phyloP scores from a whole-genome alignment of 2,113 vertebrate species.

The Colossoma macropomum region DNA sequence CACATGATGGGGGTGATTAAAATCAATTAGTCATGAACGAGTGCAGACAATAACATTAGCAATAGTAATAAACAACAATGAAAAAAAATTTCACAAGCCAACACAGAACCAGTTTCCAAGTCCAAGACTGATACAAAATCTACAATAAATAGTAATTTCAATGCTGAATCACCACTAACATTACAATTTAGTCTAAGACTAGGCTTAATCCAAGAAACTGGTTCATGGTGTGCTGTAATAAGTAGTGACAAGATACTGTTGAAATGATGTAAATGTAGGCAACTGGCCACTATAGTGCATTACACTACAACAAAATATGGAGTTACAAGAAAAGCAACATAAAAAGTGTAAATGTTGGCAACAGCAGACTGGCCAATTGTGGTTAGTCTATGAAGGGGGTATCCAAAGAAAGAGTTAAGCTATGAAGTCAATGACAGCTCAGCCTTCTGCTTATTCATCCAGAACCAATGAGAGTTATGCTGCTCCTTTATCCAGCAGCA shows the following conservation, averaged over 20 bases:
- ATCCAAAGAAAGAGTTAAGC: conserved; percentile 41
- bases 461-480: conserved; percentile 59
- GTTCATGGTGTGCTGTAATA: not conserved
- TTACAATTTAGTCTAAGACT: not conserved
- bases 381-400: conserved; percentile 20
- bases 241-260: not conserved
- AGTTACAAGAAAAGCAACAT: not conserved
- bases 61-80: not conserved
- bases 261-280: not conserved
- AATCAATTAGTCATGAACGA: not conserved
- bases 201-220: not conserved
- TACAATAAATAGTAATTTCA: not conserved
- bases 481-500: conserved; percentile 21
- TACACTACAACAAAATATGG: not conserved
- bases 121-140: not conserved
- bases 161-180: not conserved
- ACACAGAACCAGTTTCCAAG: not conserved
- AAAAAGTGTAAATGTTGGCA: not conserved
- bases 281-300: not conserved
- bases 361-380: conserved; percentile 54
- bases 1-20: not conserved
- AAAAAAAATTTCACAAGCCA: not conserved
- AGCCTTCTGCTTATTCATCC: not conserved
- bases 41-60: not conserved
- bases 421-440: conserved; percentile 29